phyloP scores from a whole-genome alignment of 2,797 vertebrate species.

The Kryptolebias ocellatus region DNA sequence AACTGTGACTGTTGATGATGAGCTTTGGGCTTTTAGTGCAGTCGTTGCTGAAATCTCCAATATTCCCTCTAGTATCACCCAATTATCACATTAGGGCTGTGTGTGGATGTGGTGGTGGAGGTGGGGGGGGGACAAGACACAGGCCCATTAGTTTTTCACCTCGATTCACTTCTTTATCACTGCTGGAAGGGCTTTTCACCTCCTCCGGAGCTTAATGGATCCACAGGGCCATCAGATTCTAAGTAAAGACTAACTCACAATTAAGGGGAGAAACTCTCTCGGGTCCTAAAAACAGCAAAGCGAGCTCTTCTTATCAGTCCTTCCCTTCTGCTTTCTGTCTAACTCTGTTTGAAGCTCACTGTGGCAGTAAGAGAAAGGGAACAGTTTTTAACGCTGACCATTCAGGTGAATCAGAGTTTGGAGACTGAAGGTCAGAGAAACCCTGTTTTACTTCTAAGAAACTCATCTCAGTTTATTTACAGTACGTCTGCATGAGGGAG shows the following conservation, averaged over 20 bases:
- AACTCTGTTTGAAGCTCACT: not conserved
- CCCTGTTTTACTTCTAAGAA: too few species aligned
- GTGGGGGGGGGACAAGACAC: constrained; percentile 57
- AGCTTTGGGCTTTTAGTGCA: constrained; percentile 65
- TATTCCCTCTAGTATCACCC: constrained; percentile 83
- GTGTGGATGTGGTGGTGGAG: constrained; percentile 65
- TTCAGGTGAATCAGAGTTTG: too few species aligned
- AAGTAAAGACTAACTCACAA: constrained; percentile 77
- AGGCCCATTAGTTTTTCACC: constrained; percentile 89
- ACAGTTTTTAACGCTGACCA: too few species aligned
- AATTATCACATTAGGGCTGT: constrained; percentile 88
- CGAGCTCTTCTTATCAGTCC: constrained; percentile 52
- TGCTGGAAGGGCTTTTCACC: constrained; percentile 62
- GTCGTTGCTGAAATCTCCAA: constrained; percentile 73
- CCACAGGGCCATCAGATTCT: constrained; percentile 70
- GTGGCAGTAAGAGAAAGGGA: not conserved
- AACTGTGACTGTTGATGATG: constrained; percentile 55
- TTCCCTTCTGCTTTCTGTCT: constrained; percentile 12
- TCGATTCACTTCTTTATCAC: constrained; percentile 80
- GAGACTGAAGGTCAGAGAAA: too few species aligned
- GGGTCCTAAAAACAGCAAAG: constrained; percentile 58
- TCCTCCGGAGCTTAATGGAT: constrained; percentile 77
- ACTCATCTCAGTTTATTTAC: too few species aligned
- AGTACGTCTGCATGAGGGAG: not conserved
- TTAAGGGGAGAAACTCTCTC: constrained; percentile 71